Evolutionary conservation across 2,113 vertebrate genomes (phyloP).

Genomic region (Phocoena sinus): DNA sequence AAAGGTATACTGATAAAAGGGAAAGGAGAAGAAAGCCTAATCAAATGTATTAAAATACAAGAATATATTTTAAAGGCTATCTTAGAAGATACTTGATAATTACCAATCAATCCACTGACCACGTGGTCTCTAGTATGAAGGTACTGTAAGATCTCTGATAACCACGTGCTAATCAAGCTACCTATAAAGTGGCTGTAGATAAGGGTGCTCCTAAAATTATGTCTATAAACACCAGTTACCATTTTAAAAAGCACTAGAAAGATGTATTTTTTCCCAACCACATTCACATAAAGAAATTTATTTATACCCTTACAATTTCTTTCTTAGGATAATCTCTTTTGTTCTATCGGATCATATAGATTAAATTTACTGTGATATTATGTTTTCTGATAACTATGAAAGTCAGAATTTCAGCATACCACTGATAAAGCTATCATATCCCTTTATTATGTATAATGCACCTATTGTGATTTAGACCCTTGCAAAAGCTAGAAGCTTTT

Average conservation of each 20-base stretch:
- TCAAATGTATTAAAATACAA: no score
- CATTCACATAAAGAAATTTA: neutral
- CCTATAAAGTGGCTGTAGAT: slow-evolving; percentile 11
- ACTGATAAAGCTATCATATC: neutral
- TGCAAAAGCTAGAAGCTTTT: slow-evolving; percentile 32
- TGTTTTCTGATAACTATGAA: neutral
- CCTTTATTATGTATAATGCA: neutral
- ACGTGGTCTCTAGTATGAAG: neutral
- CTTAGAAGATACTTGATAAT: slow-evolving; percentile 1
- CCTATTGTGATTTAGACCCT: neutral
- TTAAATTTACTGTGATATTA: slow-evolving; percentile 30
- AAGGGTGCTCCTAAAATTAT: neutral
- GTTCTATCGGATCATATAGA: slow-evolving; percentile 15
- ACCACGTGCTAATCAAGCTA: slow-evolving; percentile 24
- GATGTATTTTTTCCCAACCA: neutral
- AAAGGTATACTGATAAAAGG: slow-evolving; percentile 4
- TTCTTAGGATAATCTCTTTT: slow-evolving; percentile 26
- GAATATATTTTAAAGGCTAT: neutral
- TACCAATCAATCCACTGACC: neutral
- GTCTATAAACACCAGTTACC: neutral
- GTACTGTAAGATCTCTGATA: slow-evolving; percentile 39
- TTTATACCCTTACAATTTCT: slow-evolving; percentile 19
- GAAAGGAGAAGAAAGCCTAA: neutral
- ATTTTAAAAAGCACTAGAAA: slow-evolving; percentile 10
- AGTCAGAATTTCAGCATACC: slow-evolving; percentile 24